These are phyloP conservation scores for Brachycybe producta DNA, from an alignment of 2,888 invertebrate genomes.

Conservation along the genomic window DNA sequence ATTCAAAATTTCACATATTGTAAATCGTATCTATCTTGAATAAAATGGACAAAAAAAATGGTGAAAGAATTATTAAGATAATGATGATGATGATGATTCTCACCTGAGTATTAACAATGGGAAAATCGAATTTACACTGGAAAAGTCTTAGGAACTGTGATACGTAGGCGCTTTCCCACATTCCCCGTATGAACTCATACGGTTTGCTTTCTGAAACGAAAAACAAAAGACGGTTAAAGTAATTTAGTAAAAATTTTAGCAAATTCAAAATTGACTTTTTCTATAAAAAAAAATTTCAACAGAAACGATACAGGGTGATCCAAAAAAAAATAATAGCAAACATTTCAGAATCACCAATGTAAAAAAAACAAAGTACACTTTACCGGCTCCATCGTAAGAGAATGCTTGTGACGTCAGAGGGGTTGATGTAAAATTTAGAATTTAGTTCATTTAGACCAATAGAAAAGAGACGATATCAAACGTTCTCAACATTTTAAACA, in stretches of 20 bases:
- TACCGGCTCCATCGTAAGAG: too few species aligned
- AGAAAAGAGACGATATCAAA: too few species aligned
- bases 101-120: slow-evolving; percentile 24
- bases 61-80: too few species aligned
- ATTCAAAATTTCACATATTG: too few species aligned
- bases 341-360: background rate
- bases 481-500: too few species aligned
- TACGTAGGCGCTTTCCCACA: slow-evolving; percentile 26
- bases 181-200: slow-evolving; percentile 26
- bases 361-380: background rate
- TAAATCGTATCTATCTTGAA: too few species aligned
- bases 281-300: background rate
- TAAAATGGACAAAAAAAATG: too few species aligned
- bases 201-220: slow-evolving; percentile 24
- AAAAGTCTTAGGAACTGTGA: slow-evolving; percentile 25
- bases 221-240: slow-evolving; percentile 2
- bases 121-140: slow-evolving; percentile 24
- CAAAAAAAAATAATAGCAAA: background rate
- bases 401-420: too few species aligned
- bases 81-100: too few species aligned
- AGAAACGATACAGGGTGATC: background rate
- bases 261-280: background rate
- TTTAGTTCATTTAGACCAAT: too few species aligned
- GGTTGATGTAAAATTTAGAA: too few species aligned
- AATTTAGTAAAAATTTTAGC: background rate